Evolutionary conservation across 2,797 vertebrate species (phyloP), one percentile per base, ranked within the genome.

Genomic region (Melanotaenia boesemani): DNA sequence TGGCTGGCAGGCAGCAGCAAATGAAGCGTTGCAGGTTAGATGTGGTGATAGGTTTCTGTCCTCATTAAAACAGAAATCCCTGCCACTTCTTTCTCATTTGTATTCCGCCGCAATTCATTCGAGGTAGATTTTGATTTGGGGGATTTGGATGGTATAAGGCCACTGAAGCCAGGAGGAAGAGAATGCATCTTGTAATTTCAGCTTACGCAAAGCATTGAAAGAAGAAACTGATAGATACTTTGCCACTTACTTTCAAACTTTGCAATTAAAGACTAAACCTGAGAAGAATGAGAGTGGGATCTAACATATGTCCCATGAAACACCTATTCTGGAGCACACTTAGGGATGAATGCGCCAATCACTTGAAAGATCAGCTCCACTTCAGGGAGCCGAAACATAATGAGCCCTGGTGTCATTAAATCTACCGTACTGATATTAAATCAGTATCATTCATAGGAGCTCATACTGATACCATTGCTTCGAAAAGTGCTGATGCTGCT

Each of bases 61-160:
- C 93, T 95, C 93, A 95, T 94, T 94, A 94, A 93, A 94, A 90
- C 84, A 92, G 91, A 94, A 93, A 93, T 89, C 91, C 88, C 82
- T 86, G 91, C 89, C 89, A 87, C 90, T 72, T 89, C 87, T 74
- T 88, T 82, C 87, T 94, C 88, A 92, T 95, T 94, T 92, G 92
- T 93, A 94, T 94, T 93, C 92, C 39, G 54, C 78, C 10, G 57
- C 86, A 79, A 90, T 89, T 89, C 91, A 79, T 86, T 88, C 41
- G 63, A 83, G 86, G 72, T 89, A 85, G 90, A 89, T 90, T 92
- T 89, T 86, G 89, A 92, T 91, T 88, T 82, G 76, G 79, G 87
- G 86, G 86, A 91, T 91, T 91, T 89, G 81, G 83, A 75, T 81
- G 85, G 83, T 84, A 71, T 81, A 69, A 82, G 85, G 85, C 84